Conservation (phyloP, 2,113 vertebrate species). For the Lycaon pictus region DNA sequence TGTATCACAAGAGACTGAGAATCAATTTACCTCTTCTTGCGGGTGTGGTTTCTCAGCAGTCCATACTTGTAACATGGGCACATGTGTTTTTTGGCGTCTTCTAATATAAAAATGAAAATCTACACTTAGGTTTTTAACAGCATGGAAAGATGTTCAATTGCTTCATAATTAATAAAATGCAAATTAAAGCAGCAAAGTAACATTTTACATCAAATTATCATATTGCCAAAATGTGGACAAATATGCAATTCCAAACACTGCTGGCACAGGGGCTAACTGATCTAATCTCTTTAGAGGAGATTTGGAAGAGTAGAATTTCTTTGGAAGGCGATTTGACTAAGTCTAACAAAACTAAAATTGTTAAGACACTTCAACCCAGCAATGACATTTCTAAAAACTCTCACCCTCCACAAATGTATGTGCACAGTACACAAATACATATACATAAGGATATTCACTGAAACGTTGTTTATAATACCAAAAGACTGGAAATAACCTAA, state of each 20-base stretch:
- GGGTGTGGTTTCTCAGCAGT: constrained; percentile 97
- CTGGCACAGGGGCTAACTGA: neutral
- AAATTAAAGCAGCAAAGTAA: constrained; percentile 47
- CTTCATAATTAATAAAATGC: constrained; percentile 22
- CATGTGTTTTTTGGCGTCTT: constrained; percentile 95
- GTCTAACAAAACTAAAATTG: constrained; percentile 45
- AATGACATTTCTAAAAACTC: constrained; percentile 53
- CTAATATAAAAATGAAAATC: constrained; percentile 85
- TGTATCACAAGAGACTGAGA: neutral
- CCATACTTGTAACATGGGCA: constrained; percentile 98
- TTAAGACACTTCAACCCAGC: constrained; percentile 14
- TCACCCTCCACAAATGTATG: neutral
- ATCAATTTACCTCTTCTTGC: constrained; percentile 94
- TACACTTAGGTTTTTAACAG: constrained; percentile 61
- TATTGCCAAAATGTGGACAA: neutral
- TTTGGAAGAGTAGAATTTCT: neutral
- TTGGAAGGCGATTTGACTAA: constrained; percentile 8
- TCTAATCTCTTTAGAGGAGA: neutral
- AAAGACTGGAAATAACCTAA: constrained; percentile 6
- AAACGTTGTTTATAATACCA: neutral
- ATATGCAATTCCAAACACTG: neutral
- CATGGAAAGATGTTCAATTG: neutral
- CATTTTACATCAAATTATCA: neutral
- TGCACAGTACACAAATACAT: neutral
- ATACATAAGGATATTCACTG: neutral